Conservation (phyloP, 2,888 invertebrate species). For the Cenopis cana region DNA sequence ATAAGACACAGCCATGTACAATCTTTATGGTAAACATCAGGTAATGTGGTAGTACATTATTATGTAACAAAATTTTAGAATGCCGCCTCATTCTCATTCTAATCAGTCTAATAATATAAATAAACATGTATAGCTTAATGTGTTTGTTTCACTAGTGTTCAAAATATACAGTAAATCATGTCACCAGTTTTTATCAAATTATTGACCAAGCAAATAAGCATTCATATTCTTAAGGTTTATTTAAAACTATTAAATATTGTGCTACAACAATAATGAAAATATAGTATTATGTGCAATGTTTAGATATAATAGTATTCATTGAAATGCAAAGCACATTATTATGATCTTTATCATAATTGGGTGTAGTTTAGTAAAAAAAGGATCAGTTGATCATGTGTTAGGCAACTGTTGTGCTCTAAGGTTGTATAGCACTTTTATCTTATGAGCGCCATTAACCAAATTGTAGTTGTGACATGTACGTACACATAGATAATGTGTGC, state of each 20-base stretch:
- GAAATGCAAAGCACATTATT: not conserved
- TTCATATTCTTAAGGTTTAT: not conserved
- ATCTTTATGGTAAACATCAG: too few species aligned
- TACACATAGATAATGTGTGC: too few species aligned
- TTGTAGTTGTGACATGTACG: too few species aligned
- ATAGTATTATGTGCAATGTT: not conserved
- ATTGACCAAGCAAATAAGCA: slow-evolving; percentile 33
- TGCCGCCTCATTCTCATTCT: not conserved
- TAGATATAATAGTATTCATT: not conserved
- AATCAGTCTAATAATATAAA: not conserved
- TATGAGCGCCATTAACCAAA: too few species aligned
- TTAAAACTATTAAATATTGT: too few species aligned
- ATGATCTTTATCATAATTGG: not conserved
- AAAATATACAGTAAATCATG: not conserved
- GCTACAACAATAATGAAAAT: not conserved
- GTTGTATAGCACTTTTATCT: too few species aligned
- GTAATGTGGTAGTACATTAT: not conserved
- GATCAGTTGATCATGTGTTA: not conserved
- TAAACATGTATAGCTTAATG: too few species aligned
- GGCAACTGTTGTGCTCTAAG: too few species aligned
- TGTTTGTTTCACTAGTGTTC: not conserved
- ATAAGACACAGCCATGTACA: too few species aligned
- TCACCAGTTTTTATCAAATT: slow-evolving; percentile 11
- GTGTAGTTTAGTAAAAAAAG: not conserved
- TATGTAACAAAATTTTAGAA: not conserved